phyloP scores from a whole-genome alignment of 2,797 vertebrate genomes.

The Lacerta bilineata region DNA sequence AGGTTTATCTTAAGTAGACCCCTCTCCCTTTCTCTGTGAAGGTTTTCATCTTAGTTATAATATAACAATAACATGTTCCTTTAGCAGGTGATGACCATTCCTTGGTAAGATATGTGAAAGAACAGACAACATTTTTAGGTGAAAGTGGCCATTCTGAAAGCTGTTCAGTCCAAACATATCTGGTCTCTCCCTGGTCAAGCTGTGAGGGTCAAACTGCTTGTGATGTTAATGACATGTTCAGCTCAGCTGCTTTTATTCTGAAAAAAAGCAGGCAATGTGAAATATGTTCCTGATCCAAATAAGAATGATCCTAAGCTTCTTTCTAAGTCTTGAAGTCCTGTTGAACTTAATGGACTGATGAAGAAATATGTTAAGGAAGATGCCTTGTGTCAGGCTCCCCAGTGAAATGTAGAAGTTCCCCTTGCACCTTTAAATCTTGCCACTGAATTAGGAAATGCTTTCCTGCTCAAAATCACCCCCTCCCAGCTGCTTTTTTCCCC shows the following conservation, averaged over 20 bases:
- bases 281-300: neutral
- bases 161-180: neutral
- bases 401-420: too few species aligned
- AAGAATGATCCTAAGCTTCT: too few species aligned
- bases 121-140: neutral
- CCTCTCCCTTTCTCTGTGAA: neutral
- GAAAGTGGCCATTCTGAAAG: conserved; percentile 6
- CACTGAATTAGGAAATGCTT: too few species aligned
- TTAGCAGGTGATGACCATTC: conserved; percentile 1
- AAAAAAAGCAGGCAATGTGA: neutral
- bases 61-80: neutral
- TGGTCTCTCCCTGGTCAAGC: neutral
- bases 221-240: conserved; percentile 7
- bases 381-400: too few species aligned
- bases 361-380: too few species aligned
- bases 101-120: neutral
- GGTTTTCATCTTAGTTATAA: neutral
- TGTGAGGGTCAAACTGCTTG: neutral
- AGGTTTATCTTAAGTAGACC: neutral
- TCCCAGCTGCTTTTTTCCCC: too few species aligned
- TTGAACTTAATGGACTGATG: too few species aligned
- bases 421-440: too few species aligned
- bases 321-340: too few species aligned
- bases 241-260: conserved; percentile 5
- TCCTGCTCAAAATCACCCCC: too few species aligned